These are phyloP conservation scores for Sciurus niger DNA, from an alignment of 2,113 vertebrate genomes.

Conservation along the genomic window DNA sequence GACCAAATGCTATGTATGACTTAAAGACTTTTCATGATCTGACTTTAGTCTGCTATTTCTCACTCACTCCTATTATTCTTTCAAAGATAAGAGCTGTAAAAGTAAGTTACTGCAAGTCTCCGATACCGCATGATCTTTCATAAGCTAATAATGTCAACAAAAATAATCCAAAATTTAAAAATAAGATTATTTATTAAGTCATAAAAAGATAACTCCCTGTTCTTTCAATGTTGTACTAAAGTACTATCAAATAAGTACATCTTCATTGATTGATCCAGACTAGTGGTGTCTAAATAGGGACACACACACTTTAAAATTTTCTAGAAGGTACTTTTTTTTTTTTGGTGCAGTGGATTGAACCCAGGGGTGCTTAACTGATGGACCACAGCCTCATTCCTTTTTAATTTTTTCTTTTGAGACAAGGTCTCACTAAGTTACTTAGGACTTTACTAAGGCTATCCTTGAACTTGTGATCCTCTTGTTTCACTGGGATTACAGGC, in stretches of 20 bases:
- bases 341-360: too few species aligned
- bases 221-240: background rate
- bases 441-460: too few species aligned
- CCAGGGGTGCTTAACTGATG: too few species aligned
- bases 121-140: background rate
- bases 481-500: too few species aligned
- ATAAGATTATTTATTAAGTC: slow-evolving; percentile 50
- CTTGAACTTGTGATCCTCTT: too few species aligned
- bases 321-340: background rate
- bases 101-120: slow-evolving; percentile 16
- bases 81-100: slow-evolving; percentile 13
- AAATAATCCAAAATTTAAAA: slow-evolving; percentile 31
- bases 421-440: too few species aligned
- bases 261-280: background rate
- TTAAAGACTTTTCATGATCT: slow-evolving; percentile 32
- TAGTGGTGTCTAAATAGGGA: background rate
- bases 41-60: background rate
- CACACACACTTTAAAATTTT: background rate
- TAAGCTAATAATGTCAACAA: slow-evolving; percentile 46
- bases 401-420: too few species aligned
- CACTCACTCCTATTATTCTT: background rate
- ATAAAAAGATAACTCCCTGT: slow-evolving; percentile 15
- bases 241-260: background rate
- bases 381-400: too few species aligned
- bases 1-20: background rate